Percentiles rank a stretch among this genome's conserved stretches.
Evolutionary conservation across 1,140 invertebrate species (phyloP).

Genomic region (Drosophila repletoides): DNA sequence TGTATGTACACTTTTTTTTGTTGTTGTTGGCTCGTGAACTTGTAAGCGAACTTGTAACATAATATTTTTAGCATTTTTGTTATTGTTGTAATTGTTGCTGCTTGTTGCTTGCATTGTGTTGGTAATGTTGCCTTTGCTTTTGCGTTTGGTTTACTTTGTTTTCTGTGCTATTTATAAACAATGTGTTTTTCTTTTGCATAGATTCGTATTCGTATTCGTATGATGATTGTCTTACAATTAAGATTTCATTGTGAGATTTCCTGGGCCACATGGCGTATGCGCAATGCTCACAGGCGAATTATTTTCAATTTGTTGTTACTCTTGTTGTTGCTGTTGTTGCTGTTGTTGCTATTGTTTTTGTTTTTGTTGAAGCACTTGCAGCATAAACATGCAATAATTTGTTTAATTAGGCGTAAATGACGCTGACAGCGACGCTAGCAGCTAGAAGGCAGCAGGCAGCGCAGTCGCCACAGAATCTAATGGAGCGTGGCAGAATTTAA

Average conservation of each 20-base stretch:
- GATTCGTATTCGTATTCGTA: conserved; percentile 18
- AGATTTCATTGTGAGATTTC: conserved; percentile 73
- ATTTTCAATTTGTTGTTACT: conserved; percentile 23
- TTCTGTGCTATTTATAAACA: conserved; percentile 73
- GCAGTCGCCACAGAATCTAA: conserved; percentile 51
- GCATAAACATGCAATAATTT: conserved; percentile 71
- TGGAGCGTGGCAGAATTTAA: conserved; percentile 77
- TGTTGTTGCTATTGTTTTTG: conserved; percentile 22
- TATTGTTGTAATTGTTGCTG: conserved; percentile 24
- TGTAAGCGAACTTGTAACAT: conserved; percentile 69
- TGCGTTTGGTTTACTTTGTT: too few relatives aligned
- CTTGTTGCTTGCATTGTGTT: conserved; percentile 48
- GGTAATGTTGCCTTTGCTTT: conserved; percentile 24
- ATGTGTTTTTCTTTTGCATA: too few relatives aligned
- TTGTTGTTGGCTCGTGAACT: conserved; percentile 64
- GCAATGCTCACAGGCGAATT: conserved; percentile 36
- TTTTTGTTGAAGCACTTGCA: conserved; percentile 48
- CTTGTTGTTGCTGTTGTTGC: conserved; percentile 22
- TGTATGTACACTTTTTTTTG: background rate
- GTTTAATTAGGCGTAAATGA: conserved; percentile 79
- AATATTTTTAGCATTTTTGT: conserved; percentile 39
- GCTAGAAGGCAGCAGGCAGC: conserved; percentile 38
- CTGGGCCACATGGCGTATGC: conserved; percentile 68
- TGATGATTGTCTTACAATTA: conserved; percentile 73
- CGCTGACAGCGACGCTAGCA: conserved; percentile 45